Evolutionary conservation across 2,797 vertebrate genomes (phyloP).

Genomic region (Nasua narica): DNA sequence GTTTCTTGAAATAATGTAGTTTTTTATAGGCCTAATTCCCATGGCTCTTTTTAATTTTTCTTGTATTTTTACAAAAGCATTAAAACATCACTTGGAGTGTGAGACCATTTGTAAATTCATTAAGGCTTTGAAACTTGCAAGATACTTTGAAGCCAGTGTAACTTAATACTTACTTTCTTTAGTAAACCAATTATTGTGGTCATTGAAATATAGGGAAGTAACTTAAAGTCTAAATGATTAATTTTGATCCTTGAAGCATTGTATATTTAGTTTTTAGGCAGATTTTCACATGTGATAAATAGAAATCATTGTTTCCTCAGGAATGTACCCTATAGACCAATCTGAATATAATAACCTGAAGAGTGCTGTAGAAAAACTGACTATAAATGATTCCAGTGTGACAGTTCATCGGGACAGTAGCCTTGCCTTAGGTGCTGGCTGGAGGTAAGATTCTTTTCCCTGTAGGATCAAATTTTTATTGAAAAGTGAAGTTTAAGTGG

Average conservation of each 20-base stretch:
- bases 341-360: constrained; percentile 93
- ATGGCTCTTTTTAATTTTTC: background rate
- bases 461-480: background rate
- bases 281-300: background rate
- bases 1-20: background rate
- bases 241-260: background rate
- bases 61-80: background rate
- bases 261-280: background rate
- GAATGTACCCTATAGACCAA: constrained; percentile 96
- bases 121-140: constrained; percentile 7
- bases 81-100: background rate
- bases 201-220: background rate
- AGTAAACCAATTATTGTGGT: background rate
- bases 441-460: constrained; percentile 88
- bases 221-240: constrained; percentile 6
- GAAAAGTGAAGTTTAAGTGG: constrained; percentile 1
- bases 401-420: constrained; percentile 94
- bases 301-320: constrained; percentile 80
- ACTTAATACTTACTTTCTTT: background rate
- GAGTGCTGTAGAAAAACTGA: constrained; percentile 94
- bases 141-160: background rate
- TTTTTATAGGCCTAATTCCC: background rate
- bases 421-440: constrained; percentile 95
- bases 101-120: background rate
- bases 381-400: constrained; percentile 97